Evolutionary conservation across 2,797 vertebrate species (phyloP).

Genomic region (Oreonectes daqikongensis): DNA sequence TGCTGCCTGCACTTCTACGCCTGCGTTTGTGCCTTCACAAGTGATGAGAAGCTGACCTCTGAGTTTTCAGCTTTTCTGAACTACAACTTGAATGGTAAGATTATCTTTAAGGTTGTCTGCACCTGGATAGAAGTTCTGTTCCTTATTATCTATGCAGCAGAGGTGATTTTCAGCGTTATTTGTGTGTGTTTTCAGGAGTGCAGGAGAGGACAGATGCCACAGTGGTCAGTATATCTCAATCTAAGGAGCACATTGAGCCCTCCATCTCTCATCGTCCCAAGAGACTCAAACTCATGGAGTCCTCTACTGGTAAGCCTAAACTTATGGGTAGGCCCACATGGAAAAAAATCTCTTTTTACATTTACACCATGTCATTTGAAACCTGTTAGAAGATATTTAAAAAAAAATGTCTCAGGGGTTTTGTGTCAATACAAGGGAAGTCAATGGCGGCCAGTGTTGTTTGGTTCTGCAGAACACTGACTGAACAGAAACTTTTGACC

Average conservation of each 20-base stretch:
- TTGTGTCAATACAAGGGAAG: no score
- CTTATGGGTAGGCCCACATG: background rate
- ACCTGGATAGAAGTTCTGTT: background rate
- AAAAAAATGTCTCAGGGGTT: background rate
- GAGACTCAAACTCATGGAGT: slow-evolving; percentile 64
- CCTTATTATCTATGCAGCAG: background rate
- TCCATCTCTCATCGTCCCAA: slow-evolving; percentile 62
- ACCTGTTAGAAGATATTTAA: background rate
- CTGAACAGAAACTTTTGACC: no score
- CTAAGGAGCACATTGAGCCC: slow-evolving; percentile 54
- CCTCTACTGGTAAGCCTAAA: slow-evolving; percentile 35
- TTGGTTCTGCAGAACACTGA: no score
- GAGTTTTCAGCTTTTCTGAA: slow-evolving; percentile 87
- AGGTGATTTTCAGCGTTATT: slow-evolving; percentile 1
- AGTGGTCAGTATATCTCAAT: slow-evolving; percentile 49
- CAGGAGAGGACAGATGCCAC: slow-evolving; percentile 41
- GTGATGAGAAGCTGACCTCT: slow-evolving; percentile 83
- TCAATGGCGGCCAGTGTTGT: slow-evolving; percentile 1
- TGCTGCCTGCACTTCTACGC: slow-evolving; percentile 90
- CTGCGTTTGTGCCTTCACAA: slow-evolving; percentile 92
- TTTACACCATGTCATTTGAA: no score
- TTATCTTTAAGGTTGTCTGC: background rate
- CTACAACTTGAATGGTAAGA: slow-evolving; percentile 76
- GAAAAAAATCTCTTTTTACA: no score
- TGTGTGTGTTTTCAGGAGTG: slow-evolving; percentile 53